Conservation (phyloP, 2,113 vertebrate genomes). For the Hypocryptadius cinnamomeus region DNA sequence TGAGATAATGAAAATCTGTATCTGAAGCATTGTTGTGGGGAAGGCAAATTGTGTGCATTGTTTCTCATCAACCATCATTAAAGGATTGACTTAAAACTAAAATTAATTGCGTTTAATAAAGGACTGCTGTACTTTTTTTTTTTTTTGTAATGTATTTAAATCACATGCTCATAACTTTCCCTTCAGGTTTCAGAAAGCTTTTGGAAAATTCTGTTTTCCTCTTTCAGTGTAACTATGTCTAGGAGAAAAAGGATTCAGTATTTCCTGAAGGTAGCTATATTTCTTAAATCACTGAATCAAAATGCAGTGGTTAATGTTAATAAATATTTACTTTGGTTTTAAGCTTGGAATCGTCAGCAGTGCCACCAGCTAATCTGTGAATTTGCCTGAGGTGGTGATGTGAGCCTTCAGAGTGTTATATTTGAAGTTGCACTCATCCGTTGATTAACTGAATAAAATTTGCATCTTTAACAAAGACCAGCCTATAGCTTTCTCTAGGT, state of each 20-base stretch:
- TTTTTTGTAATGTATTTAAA: background rate
- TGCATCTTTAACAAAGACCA: background rate
- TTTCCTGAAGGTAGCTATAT: background rate
- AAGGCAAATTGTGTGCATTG: background rate
- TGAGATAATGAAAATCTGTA: constrained; percentile 16
- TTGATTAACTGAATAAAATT: background rate
- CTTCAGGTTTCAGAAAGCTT: background rate
- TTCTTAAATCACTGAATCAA: background rate
- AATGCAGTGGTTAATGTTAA: background rate
- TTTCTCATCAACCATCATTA: constrained; percentile 6
- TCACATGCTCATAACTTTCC: background rate
- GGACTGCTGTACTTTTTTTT: background rate
- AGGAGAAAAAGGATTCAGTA: background rate
- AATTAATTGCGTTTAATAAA: background rate
- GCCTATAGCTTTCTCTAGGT: background rate
- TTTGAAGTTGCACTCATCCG: background rate
- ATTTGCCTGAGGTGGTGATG: background rate
- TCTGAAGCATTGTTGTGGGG: background rate
- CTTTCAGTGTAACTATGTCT: background rate
- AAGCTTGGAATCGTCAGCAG: background rate
- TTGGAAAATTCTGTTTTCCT: background rate
- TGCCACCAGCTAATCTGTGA: background rate
- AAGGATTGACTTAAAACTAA: background rate
- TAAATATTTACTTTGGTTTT: background rate
- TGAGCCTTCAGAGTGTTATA: background rate